Percentiles rank a stretch among this genome's conserved stretches.
phyloP scores from a whole-genome alignment of 2,113 vertebrate genomes.

The Arvicanthis niloticus region DNA sequence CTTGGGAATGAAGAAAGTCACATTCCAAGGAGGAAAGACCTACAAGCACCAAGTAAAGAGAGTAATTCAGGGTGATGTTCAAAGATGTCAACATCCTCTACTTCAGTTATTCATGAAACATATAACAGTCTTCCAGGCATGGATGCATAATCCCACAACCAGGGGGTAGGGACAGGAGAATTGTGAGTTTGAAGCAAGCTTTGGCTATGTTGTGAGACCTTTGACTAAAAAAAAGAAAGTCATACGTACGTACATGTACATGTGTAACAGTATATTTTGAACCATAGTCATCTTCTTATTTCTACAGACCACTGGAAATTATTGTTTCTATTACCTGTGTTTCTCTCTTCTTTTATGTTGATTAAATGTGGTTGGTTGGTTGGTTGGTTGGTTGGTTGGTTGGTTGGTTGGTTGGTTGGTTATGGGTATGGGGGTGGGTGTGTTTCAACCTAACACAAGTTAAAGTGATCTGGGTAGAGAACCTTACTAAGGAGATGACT shows the following conservation, averaged over 20 bases:
- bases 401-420: no score
- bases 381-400: neutral
- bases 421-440: no score
- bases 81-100: neutral
- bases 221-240: neutral
- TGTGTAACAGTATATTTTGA: neutral
- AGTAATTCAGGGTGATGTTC: neutral
- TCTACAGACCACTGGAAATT: neutral
- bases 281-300: neutral
- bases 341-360: neutral
- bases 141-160: neutral
- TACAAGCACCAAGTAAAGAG: neutral
- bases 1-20: neutral
- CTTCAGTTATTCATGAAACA: neutral
- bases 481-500: no score
- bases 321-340: neutral
- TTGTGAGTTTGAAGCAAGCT: neutral
- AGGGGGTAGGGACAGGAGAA: neutral
- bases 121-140: neutral
- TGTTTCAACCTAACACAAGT: neutral
- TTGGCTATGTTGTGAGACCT: neutral
- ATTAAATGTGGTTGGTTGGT: neutral
- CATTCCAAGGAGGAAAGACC: neutral
- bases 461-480: neutral
- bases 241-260: neutral